Evolutionary conservation across 1,140 invertebrate species (phyloP), one percentile per base, ranked within the genome.

Genomic region (Chironomus striatipennis): DNA sequence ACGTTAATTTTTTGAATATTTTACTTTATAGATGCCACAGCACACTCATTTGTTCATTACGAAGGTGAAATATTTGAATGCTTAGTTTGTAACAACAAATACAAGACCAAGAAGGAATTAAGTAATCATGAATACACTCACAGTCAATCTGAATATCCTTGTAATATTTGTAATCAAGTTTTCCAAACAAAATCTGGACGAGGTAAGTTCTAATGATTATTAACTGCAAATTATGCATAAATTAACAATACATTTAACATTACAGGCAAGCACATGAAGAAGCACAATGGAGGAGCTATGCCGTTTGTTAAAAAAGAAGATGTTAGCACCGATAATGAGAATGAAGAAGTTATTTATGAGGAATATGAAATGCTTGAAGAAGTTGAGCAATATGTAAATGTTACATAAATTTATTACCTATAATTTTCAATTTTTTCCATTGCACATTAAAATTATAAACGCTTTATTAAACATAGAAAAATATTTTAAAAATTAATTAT

Each of bases 71-170:
- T 21, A 18, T 70, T 70, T 70, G 17, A 70, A 20, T 70, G 65
- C 10, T 18, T 17, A 21, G 20, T 6, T 1, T 70, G 65, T 12
- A 9, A 20, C 9, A 70, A 70, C 7, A 20, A 20, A 70, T 70
- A 20, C 18, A 70, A 70, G 20, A 70, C 15, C 10, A 70, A 12
- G 18, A 70, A 70, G 20, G 65, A 70, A 12, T 21, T 70, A 17
- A 70, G 15, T 18, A 70, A 70, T 70, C 65, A 70, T 70, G 65
- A 70, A 20, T 70, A 70, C 18, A 70, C n/a, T 7, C 65, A 70
- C 18, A 15, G 65, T 4, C 8, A 3, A 3, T 5, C 17, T 9
- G 8, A 70, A 70, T 70, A 21, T 18, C 65, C 65, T 20, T 70
- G 65, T 20, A 0, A 0, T 6, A 21, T 70, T 18, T 70, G 65